Evolutionary conservation across 2,113 vertebrate genomes (phyloP).

Genomic region (Chionis minor): DNA sequence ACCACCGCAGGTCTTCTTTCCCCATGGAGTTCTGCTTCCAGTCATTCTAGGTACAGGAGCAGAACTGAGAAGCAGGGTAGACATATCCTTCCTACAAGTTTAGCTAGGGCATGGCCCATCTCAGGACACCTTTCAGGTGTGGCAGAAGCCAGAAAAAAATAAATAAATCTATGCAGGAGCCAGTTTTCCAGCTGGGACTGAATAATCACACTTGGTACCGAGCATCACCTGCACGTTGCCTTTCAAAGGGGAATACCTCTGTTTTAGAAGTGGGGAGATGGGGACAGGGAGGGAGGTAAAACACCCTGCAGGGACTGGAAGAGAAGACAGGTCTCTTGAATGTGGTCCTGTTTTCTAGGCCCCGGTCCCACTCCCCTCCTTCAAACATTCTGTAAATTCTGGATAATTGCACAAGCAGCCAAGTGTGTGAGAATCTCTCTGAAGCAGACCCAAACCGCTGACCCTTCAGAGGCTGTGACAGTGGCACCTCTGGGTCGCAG

Average conservation of each 20-base stretch:
- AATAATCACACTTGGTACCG: fast-evolving
- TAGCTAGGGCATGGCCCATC: fast-evolving
- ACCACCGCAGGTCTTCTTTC: conserved; percentile 83
- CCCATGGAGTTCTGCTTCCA: neutral
- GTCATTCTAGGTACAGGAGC: conserved; percentile 23
- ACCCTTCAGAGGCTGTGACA: neutral
- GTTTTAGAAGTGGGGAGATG: neutral
- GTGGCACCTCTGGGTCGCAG: neutral
- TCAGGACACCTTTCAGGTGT: neutral
- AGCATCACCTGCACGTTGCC: neutral
- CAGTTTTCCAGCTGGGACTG: neutral
- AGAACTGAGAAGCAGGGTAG: neutral
- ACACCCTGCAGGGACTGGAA: neutral
- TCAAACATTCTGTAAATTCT: neutral
- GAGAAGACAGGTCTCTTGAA: neutral
- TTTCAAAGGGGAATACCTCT: neutral
- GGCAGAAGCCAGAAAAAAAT: neutral
- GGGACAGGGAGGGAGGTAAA: neutral
- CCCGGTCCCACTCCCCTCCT: neutral
- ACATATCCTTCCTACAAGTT: neutral
- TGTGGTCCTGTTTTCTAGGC: neutral
- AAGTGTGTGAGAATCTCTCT: neutral
- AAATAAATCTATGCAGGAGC: neutral
- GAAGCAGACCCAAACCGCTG: neutral
- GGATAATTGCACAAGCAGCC: neutral